Evolutionary conservation across 2,113 vertebrate genomes (phyloP), one percentile per base, ranked within the genome.

Genomic region (Conger conger): DNA sequence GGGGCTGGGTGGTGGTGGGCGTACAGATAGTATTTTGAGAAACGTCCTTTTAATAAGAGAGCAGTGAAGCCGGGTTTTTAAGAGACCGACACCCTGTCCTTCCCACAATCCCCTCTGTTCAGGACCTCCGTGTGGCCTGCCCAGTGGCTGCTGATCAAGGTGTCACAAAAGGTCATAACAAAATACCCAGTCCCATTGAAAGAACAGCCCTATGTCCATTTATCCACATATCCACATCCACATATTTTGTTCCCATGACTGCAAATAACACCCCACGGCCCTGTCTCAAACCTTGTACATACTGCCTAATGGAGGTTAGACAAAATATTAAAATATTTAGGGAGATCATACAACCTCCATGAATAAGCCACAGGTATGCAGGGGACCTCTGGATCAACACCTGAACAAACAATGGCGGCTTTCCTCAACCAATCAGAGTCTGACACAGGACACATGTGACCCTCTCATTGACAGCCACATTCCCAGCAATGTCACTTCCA

Each of bases 311-410:
- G 27, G 42, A 76, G 17, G 27, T 18, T 4, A 76, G 33, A 45
- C 27, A 23, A 63, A 45, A 83, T 73, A 77, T 83, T 33, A 23
- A 63, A 45, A 83, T 73, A 77, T 83, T 33, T 50, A 83, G 76
- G n/a, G 17, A 33, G 23, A 76, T 83, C 76, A 37, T 36, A 53
- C 20, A 77, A 83, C 33, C 33, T 11, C 23, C 37, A 38, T 40
- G 18, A 27, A 18, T 36, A 68, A 53, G 68, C 68, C 68, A 83
- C 73, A 23, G 42, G 60, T 23, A 53, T 9, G 30, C 40, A 38
- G 40, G 40, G 68, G 76, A 77, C 42, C 82, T 7, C 76, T 27
- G 57, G 57, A 63, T 27, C 57, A 63, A 20, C 82, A 76, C 57
- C 63, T 83, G 82, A 73, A 76, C 37, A 83, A 83, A 83, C 82